phyloP scores from a whole-genome alignment of 1,140 invertebrate species.

The Calliopsis andreniformis region DNA sequence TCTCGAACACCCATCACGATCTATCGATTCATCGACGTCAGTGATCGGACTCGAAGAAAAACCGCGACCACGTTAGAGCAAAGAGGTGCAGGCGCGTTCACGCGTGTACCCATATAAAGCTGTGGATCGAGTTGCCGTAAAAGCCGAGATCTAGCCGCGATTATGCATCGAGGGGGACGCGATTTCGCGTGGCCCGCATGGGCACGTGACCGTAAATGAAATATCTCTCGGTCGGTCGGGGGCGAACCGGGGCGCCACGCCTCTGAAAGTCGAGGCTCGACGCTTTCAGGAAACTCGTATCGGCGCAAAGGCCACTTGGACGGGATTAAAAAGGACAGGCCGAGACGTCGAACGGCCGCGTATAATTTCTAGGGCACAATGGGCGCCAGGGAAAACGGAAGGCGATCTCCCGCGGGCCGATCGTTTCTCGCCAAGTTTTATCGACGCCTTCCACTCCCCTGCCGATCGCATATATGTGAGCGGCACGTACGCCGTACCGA shows the following conservation, averaged over 20 bases:
- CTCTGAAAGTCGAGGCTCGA: slow-evolving; percentile 3
- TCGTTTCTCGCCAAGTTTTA: slow-evolving; percentile 5
- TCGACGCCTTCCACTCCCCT: background rate
- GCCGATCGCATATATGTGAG: background rate
- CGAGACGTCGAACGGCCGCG: background rate
- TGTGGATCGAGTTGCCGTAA: slow-evolving; percentile 9
- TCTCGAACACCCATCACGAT: background rate
- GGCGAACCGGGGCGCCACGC: slow-evolving; percentile 33
- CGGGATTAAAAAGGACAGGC: slow-evolving; percentile 24
- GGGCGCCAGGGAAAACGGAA: background rate
- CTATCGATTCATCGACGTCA: background rate
- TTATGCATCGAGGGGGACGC: slow-evolving; percentile 26
- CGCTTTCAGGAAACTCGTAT: slow-evolving; percentile 24
- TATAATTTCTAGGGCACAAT: slow-evolving; percentile 41
- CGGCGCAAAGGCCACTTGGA: slow-evolving; percentile 8
- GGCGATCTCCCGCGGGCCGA: background rate
- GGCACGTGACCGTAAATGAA: slow-evolving; percentile 45
- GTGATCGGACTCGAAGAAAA: background rate
- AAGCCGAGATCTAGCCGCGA: slow-evolving; percentile 35
- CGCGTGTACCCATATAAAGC: slow-evolving; percentile 36
- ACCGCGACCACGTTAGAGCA: background rate
- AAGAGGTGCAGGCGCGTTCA: background rate
- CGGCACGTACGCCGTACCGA: background rate
- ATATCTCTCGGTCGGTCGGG: slow-evolving; percentile 25
- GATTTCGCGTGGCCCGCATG: slow-evolving; percentile 42